Percentiles rank a stretch among this genome's conserved stretches.
Conservation (phyloP, 1,140 invertebrate species). For the Polypedilum pembai region DNA sequence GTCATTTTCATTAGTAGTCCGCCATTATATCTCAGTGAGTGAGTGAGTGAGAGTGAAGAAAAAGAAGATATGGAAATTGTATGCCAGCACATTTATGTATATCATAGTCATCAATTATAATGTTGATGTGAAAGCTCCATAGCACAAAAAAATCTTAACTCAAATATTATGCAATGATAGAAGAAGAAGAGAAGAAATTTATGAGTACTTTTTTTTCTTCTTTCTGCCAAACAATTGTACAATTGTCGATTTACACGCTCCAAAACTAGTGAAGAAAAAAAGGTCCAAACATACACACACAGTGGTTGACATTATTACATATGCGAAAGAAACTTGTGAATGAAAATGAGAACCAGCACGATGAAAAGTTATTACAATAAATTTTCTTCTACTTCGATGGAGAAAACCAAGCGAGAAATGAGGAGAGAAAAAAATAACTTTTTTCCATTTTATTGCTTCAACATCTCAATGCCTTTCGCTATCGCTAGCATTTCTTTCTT, state of each 20-base stretch:
- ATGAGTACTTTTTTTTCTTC: not conserved
- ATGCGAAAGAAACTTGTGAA: no score
- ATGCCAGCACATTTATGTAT: constrained; percentile 17
- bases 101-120: constrained; percentile 19
- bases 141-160: constrained; percentile 3
- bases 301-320: no score
- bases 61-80: constrained; percentile 12
- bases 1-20: not conserved
- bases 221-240: no score
- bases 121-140: not conserved
- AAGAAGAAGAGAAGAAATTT: not conserved
- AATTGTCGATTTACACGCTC: not conserved
- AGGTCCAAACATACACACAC: not conserved
- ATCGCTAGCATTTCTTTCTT: no score
- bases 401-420: not conserved
- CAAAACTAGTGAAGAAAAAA: not conserved
- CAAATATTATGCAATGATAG: not conserved
- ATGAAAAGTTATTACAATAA: constrained; percentile 18
- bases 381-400: not conserved
- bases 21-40: not conserved
- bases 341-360: not conserved
- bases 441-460: constrained; percentile 4
- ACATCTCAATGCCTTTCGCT: not conserved
- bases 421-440: not conserved
- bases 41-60: not conserved